A percentile compares a stretch with the other conserved stretches of the same genome.
Conservation (phyloP, 2,797 vertebrate species). For the Gallinago stenura region DNA sequence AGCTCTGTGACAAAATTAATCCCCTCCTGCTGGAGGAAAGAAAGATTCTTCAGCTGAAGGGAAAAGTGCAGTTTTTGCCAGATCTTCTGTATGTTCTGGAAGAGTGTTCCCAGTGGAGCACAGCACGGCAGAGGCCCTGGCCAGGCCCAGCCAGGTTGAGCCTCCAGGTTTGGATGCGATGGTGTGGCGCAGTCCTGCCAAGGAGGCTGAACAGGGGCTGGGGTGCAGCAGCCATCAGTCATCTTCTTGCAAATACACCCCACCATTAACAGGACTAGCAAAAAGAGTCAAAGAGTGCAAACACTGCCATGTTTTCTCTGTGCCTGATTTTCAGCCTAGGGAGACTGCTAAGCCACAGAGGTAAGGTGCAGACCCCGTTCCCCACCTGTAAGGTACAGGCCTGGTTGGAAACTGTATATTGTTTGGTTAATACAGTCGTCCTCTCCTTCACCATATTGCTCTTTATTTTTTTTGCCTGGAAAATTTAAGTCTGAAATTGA, state of each 20-base stretch:
- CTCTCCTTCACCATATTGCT: neutral
- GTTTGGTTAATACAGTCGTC: neutral
- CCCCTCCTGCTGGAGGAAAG: accelerated
- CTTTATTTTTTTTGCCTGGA: neutral
- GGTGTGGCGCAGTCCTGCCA: accelerated
- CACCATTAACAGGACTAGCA: too few species aligned
- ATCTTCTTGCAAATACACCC: neutral
- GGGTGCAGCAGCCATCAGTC: accelerated
- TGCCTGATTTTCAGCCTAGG: neutral
- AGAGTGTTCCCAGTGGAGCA: accelerated
- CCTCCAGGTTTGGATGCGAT: accelerated
- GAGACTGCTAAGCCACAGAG: neutral
- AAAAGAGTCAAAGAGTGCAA: neutral
- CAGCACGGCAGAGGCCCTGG: accelerated
- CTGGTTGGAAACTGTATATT: accelerated
- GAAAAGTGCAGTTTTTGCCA: accelerated
- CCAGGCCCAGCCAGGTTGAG: accelerated
- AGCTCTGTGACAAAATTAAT: neutral
- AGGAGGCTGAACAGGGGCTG: accelerated
- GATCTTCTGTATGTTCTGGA: accelerated
- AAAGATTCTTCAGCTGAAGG: neutral
- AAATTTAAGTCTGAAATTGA: neutral
- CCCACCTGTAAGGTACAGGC: accelerated
- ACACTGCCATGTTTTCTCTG: neutral
- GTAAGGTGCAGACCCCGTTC: too few species aligned